Evolutionary conservation across 2,797 vertebrate genomes (phyloP).

Genomic region (Sebastes cheni): DNA sequence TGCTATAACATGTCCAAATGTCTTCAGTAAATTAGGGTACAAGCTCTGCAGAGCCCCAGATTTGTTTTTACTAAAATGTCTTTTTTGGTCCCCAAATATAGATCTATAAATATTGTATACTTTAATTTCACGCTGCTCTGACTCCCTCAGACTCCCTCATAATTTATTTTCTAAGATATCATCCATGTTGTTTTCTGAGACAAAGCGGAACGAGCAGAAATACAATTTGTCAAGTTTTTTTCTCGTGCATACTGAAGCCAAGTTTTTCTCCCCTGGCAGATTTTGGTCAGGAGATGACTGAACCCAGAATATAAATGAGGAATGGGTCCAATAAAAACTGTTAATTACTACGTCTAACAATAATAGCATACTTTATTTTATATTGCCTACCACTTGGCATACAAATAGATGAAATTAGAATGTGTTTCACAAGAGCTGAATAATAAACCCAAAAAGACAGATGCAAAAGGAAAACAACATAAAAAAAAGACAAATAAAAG

Average conservation of each 20-base stretch:
- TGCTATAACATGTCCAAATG: neutral
- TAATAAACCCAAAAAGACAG: neutral
- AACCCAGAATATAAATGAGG: neutral
- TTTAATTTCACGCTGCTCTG: slow-evolving; percentile 42
- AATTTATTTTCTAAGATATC: neutral
- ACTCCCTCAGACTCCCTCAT: neutral
- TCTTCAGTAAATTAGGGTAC: neutral
- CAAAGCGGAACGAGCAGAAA: neutral
- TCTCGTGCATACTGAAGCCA: neutral
- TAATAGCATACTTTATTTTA: neutral
- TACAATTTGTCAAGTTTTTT: neutral
- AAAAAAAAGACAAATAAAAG: neutral
- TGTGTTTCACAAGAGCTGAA: neutral
- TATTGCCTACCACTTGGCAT: neutral
- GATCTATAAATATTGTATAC: slow-evolving; percentile 45
- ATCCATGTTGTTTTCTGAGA: neutral
- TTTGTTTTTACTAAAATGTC: neutral
- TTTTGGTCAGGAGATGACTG: neutral
- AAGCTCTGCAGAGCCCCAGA: neutral
- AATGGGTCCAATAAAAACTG: neutral
- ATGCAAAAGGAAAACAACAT: neutral
- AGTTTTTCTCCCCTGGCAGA: neutral
- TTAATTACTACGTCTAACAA: neutral
- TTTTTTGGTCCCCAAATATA: neutral
- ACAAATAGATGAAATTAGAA: neutral